These are phyloP conservation scores for Archivesica marissinica DNA, from an alignment of 1,140 invertebrate genomes.

Conservation along the genomic window DNA sequence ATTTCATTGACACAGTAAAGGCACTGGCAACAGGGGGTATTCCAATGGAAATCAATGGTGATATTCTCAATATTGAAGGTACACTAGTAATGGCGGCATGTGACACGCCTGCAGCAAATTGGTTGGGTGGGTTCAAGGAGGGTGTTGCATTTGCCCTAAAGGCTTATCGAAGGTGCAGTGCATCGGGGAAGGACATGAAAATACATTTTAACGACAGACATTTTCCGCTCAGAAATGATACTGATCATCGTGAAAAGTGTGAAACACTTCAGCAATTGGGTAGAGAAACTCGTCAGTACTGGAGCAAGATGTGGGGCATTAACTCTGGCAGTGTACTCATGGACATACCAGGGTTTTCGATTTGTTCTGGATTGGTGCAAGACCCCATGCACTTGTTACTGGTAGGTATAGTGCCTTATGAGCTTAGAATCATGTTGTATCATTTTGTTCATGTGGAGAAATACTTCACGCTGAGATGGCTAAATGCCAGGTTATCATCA, in stretches of 20 bases:
- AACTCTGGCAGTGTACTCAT: slow-evolving; percentile 19
- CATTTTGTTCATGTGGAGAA: background rate
- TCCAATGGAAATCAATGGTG: background rate
- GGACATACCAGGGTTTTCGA: background rate
- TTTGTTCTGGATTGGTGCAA: background rate
- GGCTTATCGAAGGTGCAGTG: background rate
- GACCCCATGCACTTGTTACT: slow-evolving; percentile 43
- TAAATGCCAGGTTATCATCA: background rate
- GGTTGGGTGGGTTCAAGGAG: slow-evolving; percentile 7
- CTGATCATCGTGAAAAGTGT: background rate
- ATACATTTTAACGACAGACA: background rate
- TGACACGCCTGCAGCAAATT: slow-evolving; percentile 6
- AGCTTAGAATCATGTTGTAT: background rate
- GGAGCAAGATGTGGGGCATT: slow-evolving; percentile 47
- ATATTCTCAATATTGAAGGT: slow-evolving; percentile 5
- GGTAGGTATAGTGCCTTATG: slow-evolving; percentile 29
- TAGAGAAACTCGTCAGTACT: background rate
- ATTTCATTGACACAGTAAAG: slow-evolving; percentile 13
- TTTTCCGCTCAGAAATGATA: background rate
- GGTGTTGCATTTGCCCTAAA: background rate
- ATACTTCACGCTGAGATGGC: background rate
- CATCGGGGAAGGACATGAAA: background rate
- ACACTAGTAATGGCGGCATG: background rate
- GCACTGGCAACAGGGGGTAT: background rate
- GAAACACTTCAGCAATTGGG: background rate